Percentiles rank a stretch among this genome's conserved stretches.
These are phyloP conservation scores for Orestias chungarensis DNA, from an alignment of 2,797 vertebrate genomes.

Conservation along the genomic window DNA sequence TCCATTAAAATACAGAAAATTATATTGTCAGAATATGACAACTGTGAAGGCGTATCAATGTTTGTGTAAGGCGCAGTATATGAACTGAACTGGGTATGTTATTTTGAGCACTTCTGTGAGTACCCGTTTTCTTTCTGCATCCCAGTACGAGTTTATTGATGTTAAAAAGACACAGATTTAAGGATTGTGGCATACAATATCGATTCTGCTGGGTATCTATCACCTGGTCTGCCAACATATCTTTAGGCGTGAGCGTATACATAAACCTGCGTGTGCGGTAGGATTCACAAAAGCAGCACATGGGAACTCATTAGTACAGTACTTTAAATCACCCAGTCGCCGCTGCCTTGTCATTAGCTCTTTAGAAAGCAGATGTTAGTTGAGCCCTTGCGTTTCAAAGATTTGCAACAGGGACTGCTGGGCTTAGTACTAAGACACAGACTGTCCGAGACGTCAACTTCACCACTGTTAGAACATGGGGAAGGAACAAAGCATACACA, in stretches of 20 bases:
- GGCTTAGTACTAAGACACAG: slow-evolving; percentile 57
- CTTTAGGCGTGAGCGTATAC: slow-evolving; percentile 50
- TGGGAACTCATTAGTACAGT: slow-evolving; percentile 80
- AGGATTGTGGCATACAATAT: slow-evolving; percentile 40
- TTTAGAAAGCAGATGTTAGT: slow-evolving; percentile 83
- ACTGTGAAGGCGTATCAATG: neutral
- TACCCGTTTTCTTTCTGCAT: slow-evolving; percentile 1
- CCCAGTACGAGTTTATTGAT: slow-evolving; percentile 9
- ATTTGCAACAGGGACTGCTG: slow-evolving; percentile 73
- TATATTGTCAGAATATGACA: neutral
- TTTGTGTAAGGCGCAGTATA: slow-evolving; percentile 46
- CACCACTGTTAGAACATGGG: slow-evolving; percentile 52
- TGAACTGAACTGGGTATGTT: slow-evolving; percentile 41
- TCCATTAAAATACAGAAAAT: neutral
- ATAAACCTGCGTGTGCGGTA: slow-evolving; percentile 54
- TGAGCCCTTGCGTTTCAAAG: slow-evolving; percentile 74
- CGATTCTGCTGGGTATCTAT: slow-evolving; percentile 50
- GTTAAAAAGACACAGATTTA: slow-evolving; percentile 33
- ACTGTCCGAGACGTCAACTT: slow-evolving; percentile 58
- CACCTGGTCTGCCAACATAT: slow-evolving; percentile 51
- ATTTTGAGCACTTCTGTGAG: slow-evolving; percentile 30
- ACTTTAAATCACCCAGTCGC: slow-evolving; percentile 75
- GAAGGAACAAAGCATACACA: slow-evolving; percentile 15
- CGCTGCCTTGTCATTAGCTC: slow-evolving; percentile 81
- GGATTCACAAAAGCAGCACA: slow-evolving; percentile 74